Conservation (phyloP, 2,888 invertebrate species). For the Boloria euphrosyne region DNA sequence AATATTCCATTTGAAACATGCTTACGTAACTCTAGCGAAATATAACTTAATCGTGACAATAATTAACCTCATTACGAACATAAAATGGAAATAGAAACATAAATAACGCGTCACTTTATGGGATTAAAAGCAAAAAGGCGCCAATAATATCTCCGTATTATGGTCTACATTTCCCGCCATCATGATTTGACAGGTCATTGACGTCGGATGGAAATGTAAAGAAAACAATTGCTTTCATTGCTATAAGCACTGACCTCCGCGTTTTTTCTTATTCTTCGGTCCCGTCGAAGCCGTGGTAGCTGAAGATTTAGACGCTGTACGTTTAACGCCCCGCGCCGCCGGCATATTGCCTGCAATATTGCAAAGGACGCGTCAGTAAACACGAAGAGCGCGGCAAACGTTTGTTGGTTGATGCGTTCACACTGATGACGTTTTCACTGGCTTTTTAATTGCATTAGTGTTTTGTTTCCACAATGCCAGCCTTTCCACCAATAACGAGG, state of each 20-base stretch:
- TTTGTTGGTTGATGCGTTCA: constrained; percentile 54
- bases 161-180: constrained; percentile 76
- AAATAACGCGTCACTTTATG: constrained; percentile 34
- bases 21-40: constrained; percentile 51
- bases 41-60: constrained; percentile 29
- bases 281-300: constrained; percentile 60
- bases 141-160: constrained; percentile 44
- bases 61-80: constrained; percentile 32
- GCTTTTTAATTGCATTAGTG: constrained; percentile 69
- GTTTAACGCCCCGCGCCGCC: constrained; percentile 78
- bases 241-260: constrained; percentile 65
- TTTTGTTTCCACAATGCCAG: constrained; percentile 60
- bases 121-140: constrained; percentile 45
- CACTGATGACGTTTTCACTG: constrained; percentile 70
- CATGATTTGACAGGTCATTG: constrained; percentile 79
- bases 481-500: constrained; percentile 68
- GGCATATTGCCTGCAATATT: constrained; percentile 80
- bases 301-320: constrained; percentile 73
- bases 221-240: constrained; percentile 70
- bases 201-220: constrained; percentile 72
- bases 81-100: constrained; percentile 37
- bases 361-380: constrained; percentile 76
- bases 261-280: constrained; percentile 79
- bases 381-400: constrained; percentile 71
- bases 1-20: constrained; percentile 45